Conservation (phyloP, 2,888 invertebrate species). For the Harpagoxenus sublaevis region DNA sequence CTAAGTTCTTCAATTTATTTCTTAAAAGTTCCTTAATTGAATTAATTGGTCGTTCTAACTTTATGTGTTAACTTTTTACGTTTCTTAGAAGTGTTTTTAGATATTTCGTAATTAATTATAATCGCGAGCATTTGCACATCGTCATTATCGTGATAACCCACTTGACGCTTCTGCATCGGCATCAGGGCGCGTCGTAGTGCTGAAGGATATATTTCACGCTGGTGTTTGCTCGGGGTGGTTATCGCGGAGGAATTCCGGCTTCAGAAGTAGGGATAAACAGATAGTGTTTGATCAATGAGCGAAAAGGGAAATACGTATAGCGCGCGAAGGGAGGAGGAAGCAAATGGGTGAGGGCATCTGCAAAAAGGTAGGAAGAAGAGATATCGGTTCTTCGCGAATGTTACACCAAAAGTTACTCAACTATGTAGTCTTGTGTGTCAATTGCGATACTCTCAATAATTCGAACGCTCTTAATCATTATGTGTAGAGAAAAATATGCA, state of each 20-base stretch:
- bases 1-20: background rate
- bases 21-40: background rate
- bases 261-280: conserved; percentile 69
- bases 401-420: conserved; percentile 75
- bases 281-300: conserved; percentile 80
- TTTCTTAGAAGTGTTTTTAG: background rate
- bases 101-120: conserved; percentile 61
- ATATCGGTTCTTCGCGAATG: background rate
- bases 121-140: conserved; percentile 18
- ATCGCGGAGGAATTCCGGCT: conserved; percentile 32
- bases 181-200: background rate
- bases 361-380: conserved; percentile 47
- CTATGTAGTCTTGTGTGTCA: background rate
- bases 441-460: background rate
- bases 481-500: background rate
- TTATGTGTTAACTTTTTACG: background rate
- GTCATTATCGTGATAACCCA: conserved; percentile 74
- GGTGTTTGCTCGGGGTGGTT: conserved; percentile 26
- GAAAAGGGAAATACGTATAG: conserved; percentile 44
- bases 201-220: conserved; percentile 5
- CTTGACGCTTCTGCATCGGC: conserved; percentile 62
- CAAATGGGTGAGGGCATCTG: conserved; percentile 40
- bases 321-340: conserved; percentile 8
- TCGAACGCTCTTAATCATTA: background rate
- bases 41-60: background rate